Evolutionary conservation across 2,797 vertebrate species (phyloP).

Genomic region (Ara ararauna): DNA sequence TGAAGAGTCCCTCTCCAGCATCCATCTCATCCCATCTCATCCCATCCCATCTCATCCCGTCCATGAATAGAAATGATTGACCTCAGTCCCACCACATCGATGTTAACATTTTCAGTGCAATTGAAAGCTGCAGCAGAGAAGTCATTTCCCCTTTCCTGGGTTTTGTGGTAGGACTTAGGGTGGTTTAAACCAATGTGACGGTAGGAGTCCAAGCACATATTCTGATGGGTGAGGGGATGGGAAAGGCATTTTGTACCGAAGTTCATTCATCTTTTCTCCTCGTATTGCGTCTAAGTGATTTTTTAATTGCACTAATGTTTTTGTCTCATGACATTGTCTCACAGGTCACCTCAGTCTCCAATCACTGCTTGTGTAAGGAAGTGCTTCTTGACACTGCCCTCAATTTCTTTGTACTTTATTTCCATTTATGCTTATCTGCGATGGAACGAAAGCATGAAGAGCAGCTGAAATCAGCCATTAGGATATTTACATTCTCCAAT

Average conservation of each 20-base stretch:
- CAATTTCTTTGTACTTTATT: conserved; percentile 33
- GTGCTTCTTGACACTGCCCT: conserved; percentile 50
- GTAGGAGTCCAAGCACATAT: neutral
- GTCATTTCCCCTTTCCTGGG: neutral
- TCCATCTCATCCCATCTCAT: neutral
- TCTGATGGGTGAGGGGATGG: neutral
- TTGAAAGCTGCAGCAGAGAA: neutral
- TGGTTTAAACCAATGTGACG: neutral
- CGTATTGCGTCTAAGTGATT: conserved; percentile 15
- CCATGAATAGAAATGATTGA: neutral
- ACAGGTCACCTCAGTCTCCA: conserved; percentile 47
- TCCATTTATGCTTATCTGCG: conserved; percentile 1
- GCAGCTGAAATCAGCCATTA: conserved; percentile 17
- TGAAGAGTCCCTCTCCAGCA: neutral
- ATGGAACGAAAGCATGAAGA: conserved; percentile 12
- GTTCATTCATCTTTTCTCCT: conserved; percentile 47
- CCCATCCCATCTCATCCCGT: neutral
- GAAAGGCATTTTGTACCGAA: conserved; percentile 8
- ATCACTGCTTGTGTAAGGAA: conserved; percentile 46
- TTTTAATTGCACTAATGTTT: conserved; percentile 62
- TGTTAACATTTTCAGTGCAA: neutral
- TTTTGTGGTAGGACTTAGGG: neutral
- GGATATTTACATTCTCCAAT: conserved; percentile 16
- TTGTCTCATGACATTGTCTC: conserved; percentile 30
- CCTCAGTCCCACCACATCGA: neutral